Base-by-base conservation (phyloP, 2,113 vertebrate species). In the Aythya baeri region DNA sequence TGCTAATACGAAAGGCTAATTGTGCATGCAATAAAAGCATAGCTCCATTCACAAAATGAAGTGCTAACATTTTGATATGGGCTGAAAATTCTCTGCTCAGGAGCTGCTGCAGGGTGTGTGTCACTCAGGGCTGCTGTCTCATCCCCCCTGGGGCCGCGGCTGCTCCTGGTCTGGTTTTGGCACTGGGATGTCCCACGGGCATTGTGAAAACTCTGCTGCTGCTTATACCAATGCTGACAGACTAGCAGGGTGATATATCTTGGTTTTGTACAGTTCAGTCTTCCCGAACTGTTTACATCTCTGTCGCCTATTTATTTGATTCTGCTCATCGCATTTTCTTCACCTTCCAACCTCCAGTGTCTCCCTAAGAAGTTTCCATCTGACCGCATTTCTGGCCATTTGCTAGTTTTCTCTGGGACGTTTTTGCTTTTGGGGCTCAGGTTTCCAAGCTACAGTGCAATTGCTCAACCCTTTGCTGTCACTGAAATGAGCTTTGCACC, bases 11-110 rank as follows among this genome's bases (percentile, higher is more conserved):
- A 91, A 95, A 91, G 92, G 63, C 83, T 95, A 92, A 96, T 96
- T 93, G 88, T 93, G 80, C 93, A 92, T 95, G 83, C 82, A 62
- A 79, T 73, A 66, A 44, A 89, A 85, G 82, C 78, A 91, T 83
- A 34, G 5, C 75, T 97, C 91, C 96, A 97, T 96, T 98, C 97
- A 97, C 87, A 97, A 97, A 97, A 97, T 75, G 44, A 92, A 91
- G 86, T 62, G 54, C 46, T 80, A 52, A 83, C 43, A 1, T 43
- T 97, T 95, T 95, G 75, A 76, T 82, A 73, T 50, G 27, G 59
- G 67, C 43, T 91, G 72, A 91, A 89, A 86, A 79, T 79, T 58
- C 55, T 86, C 72, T 84, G 55, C 62, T 93, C 38, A 49, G 87
- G 78, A 86, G 58, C 61, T 78, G 74, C 71, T 86, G 66, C 4